Evolutionary conservation across 2,113 vertebrate species (phyloP), one percentile per base, ranked within the genome.

Genomic region (Ophthalmotilapia sp.): DNA sequence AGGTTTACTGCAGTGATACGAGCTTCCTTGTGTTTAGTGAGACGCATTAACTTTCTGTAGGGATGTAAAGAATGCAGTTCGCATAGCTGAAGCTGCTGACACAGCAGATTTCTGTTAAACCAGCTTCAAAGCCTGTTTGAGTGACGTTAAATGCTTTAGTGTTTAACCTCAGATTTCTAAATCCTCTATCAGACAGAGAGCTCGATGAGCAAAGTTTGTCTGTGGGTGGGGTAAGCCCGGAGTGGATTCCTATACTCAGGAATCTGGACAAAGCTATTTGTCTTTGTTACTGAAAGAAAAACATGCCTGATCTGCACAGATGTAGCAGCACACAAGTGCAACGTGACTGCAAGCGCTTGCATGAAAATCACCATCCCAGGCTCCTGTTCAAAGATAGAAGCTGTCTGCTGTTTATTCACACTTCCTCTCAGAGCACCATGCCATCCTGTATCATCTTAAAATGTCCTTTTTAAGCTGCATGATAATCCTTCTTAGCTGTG

Each of bases 201-300:
- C 15, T 80, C 6, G 33, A 82, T 80, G 77, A 26, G 68, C n/a
- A 31, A 31, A 26, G 23, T 58, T 80, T 86, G 68, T 81, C 85
- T 33, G 14, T 12, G 38, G 42, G 86, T 81, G 38, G 42, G 84
- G 79, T 45, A 21, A 70, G 53, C 80, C 77, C n/a, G 26, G 21
- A 87, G 62, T 47, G 51, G 49, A 87, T 85, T 86, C 65, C 42
- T 73, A 6, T 68, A 60, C 68, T 75, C 47, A 53, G 65, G 89
- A 94, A 93, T 91, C 83, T 88, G 53, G 86, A 84, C 2, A 3
- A 36, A 80, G 85, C 91, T 17, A 88, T 86, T 91, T 84, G 70
- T 85, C 19, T 79, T 42, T 45, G 62, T 49, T 14, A 14, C 14
- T 5, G 9, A 26, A 4, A 77, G 51, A 81, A 26, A 79, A 38